A percentile compares a stretch with the other conserved stretches of the same genome.
Evolutionary conservation across 1,140 invertebrate genomes (phyloP).

Genomic region (Ylistrum balloti): DNA sequence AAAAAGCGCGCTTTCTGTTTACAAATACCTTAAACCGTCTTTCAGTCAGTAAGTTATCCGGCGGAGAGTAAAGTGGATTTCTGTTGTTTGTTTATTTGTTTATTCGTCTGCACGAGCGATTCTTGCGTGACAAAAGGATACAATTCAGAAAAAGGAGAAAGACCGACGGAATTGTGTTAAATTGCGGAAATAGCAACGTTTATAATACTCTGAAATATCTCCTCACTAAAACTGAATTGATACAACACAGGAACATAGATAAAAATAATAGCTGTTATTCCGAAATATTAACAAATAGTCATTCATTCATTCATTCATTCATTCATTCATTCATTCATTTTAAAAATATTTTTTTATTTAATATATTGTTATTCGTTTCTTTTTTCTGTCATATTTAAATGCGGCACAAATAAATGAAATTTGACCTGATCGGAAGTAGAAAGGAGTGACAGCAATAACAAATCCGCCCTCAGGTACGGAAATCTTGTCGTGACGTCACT

Average conservation of each 20-base stretch:
- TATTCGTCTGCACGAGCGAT: background rate
- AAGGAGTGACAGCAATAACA: background rate
- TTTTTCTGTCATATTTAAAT: background rate
- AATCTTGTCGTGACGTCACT: background rate
- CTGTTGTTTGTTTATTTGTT: slow-evolving; percentile 28
- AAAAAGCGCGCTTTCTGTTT: background rate
- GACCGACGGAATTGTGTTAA: too few relatives aligned
- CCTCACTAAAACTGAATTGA: background rate
- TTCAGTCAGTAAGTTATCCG: background rate
- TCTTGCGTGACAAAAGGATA: background rate
- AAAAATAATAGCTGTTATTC: too few relatives aligned
- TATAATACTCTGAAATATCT: too few relatives aligned
- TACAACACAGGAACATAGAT: background rate
- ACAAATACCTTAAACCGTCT: slow-evolving; percentile 11
- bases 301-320: too few relatives aligned
- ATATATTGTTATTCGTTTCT: too few relatives aligned
- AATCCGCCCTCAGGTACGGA: background rate
- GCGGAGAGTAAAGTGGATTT: slow-evolving; percentile 1
- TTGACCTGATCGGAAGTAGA: background rate
- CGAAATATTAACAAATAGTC: too few relatives aligned
- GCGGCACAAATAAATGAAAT: background rate
- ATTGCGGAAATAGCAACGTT: too few relatives aligned
- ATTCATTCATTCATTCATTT: too few relatives aligned
- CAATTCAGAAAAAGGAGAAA: too few relatives aligned
- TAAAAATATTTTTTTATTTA: too few relatives aligned